phyloP scores from a whole-genome alignment of 2,888 invertebrate species.

The Odontocerum albicorne region DNA sequence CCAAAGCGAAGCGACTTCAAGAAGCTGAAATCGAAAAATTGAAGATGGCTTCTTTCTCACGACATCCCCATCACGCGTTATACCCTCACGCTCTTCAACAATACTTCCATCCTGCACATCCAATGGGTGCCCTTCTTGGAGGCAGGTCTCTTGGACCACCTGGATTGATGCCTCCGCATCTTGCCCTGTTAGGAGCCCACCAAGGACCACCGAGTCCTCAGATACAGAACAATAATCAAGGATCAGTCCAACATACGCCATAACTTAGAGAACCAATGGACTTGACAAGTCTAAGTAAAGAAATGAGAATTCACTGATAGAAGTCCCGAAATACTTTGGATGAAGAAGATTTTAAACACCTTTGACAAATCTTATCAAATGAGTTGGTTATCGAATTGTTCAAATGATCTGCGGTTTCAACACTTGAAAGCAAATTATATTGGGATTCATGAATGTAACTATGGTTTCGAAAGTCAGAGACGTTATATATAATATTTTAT shows the following conservation, averaged over 20 bases:
- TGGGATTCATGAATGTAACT: no score
- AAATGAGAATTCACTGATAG: no score
- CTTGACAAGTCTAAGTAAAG: conserved; percentile 7
- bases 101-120: conserved; percentile 63
- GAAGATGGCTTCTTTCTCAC: conserved; percentile 73
- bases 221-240: conserved; percentile 12
- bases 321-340: no score
- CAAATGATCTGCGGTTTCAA: no score
- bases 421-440: no score
- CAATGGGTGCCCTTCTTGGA: conserved; percentile 56
- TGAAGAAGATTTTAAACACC: no score
- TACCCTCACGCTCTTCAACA: conserved; percentile 64
- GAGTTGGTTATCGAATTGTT: no score
- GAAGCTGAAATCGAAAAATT: conserved; percentile 97
- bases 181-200: conserved; percentile 49
- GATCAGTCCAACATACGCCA: conserved; percentile 14
- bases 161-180: conserved; percentile 43
- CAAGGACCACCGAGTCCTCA: conserved; percentile 33
- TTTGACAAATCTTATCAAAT: no score
- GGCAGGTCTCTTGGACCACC: conserved; percentile 48
- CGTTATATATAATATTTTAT: no score
- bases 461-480: no score
- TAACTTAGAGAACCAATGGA: conserved; percentile 15
- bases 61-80: conserved; percentile 61
- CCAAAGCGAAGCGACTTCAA: conserved; percentile 95